Evolutionary conservation across 2,888 invertebrate genomes (phyloP).

Genomic region (Tryphoninae sp.): DNA sequence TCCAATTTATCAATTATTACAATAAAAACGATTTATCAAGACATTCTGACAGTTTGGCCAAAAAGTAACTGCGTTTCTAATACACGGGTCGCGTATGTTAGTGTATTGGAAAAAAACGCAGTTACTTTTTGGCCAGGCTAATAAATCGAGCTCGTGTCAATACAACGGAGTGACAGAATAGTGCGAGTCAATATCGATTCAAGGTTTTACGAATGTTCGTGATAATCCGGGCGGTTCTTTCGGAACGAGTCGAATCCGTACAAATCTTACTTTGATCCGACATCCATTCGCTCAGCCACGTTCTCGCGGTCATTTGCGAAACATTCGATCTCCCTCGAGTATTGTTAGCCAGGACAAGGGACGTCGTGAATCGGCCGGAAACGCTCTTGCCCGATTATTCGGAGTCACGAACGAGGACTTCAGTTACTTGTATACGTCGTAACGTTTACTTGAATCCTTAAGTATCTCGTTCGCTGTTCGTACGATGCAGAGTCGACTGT

Average conservation of each 20-base stretch:
- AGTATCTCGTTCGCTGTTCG: neutral
- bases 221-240: neutral
- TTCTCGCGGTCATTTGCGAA: constrained; percentile 39
- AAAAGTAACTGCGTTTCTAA: too few relatives aligned
- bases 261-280: constrained; percentile 56
- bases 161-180: neutral
- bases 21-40: too few relatives aligned
- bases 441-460: neutral
- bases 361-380: neutral
- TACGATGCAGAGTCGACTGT: constrained; percentile 30
- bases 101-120: too few relatives aligned
- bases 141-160: neutral
- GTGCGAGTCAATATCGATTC: neutral
- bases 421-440: neutral
- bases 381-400: constrained; percentile 36
- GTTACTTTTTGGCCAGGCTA: neutral
- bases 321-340: constrained; percentile 22
- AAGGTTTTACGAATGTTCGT: constrained; percentile 2
- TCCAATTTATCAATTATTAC: too few relatives aligned
- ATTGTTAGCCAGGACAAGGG: constrained; percentile 37
- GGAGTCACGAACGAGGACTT: constrained; percentile 25
- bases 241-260: neutral
- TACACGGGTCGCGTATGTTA: too few relatives aligned
- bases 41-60: too few relatives aligned
- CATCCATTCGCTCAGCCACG: constrained; percentile 59